Evolutionary conservation across 2,797 vertebrate genomes (phyloP).

Genomic region (Sternotherus odoratus): DNA sequence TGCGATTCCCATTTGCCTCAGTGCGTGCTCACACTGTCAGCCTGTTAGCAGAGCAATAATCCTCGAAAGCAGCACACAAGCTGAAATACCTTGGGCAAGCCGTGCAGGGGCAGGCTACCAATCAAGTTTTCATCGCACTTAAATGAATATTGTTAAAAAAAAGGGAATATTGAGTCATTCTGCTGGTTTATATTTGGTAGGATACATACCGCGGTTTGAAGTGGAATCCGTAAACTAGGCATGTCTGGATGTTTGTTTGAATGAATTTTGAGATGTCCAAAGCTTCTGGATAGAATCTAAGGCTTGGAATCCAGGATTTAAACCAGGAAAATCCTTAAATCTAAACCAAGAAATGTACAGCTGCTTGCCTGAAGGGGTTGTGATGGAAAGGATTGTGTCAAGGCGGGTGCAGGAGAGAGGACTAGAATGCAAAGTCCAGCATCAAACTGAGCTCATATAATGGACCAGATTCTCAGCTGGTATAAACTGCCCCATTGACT

Average conservation of each 20-base stretch:
- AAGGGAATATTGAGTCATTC: neutral
- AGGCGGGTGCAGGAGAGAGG: neutral
- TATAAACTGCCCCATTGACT: neutral
- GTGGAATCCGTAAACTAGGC: neutral
- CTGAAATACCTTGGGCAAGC: neutral
- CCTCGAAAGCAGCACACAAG: fast-evolving
- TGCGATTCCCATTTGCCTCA: fast-evolving
- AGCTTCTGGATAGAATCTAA: fast-evolving
- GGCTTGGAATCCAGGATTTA: fast-evolving
- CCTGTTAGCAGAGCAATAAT: neutral
- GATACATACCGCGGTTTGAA: neutral
- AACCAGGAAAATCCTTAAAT: neutral
- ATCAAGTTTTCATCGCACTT: neutral
- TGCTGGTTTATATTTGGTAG: fast-evolving
- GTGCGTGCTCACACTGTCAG: fast-evolving
- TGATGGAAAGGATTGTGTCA: fast-evolving
- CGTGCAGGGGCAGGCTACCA: fast-evolving
- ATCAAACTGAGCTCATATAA: neutral
- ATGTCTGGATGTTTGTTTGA: neutral
- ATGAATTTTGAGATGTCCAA: neutral
- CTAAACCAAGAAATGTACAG: neutral
- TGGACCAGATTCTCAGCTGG: neutral
- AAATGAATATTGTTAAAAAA: neutral
- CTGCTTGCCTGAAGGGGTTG: fast-evolving
- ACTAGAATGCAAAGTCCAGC: neutral